Evolutionary conservation across 2,113 vertebrate genomes (phyloP).

Genomic region (Neolamprologus tretocephalus): DNA sequence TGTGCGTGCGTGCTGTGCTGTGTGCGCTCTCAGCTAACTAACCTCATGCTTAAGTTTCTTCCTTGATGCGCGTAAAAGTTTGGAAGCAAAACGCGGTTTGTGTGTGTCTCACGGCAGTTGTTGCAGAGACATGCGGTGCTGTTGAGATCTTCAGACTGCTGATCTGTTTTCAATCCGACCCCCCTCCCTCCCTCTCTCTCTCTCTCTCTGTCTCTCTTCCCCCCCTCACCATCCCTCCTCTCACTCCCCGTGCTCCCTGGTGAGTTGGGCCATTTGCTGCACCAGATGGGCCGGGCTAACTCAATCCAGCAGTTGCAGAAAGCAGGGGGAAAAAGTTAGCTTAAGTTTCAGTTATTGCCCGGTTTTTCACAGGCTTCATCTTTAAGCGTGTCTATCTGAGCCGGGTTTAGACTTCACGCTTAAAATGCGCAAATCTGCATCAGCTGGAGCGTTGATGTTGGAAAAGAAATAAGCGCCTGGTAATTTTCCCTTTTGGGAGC

Average conservation of each 20-base stretch:
- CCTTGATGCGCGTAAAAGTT: not conserved
- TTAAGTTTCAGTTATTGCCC: slow-evolving; percentile 54
- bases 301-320: slow-evolving; percentile 36
- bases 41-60: not conserved
- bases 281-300: slow-evolving; percentile 72
- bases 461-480: not conserved
- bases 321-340: not conserved
- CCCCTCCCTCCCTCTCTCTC: not conserved
- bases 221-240: slow-evolving; percentile 8
- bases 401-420: not conserved
- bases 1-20: not conserved
- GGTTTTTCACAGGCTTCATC: slow-evolving; percentile 16
- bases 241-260: slow-evolving; percentile 43
- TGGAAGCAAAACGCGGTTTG: not conserved
- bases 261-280: slow-evolving; percentile 70
- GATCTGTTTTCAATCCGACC: slow-evolving; percentile 72
- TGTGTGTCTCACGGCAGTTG: slow-evolving; percentile 20
- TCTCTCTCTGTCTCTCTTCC: not conserved
- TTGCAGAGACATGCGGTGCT: slow-evolving; percentile 51
- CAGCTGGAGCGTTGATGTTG: not conserved
- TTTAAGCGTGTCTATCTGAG: not conserved
- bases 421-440: not conserved
- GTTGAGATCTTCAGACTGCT: slow-evolving; percentile 64
- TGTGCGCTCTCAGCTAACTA: slow-evolving; percentile 8
- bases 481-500: not conserved